These are phyloP conservation scores for Troides helena DNA, from an alignment of 2,888 invertebrate genomes.

Conservation along the genomic window DNA sequence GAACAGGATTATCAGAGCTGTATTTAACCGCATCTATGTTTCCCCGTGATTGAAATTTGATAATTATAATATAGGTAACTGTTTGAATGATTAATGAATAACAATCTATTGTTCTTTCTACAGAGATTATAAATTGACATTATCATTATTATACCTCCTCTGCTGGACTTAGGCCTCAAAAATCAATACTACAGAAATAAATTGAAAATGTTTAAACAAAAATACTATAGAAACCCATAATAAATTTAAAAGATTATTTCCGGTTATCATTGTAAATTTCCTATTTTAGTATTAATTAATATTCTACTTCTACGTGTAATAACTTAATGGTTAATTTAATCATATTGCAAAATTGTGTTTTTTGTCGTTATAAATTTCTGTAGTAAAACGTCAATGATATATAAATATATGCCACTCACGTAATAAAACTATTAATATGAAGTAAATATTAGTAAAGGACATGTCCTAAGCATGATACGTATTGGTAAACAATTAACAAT, in stretches of 20 bases:
- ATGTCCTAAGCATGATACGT: not conserved
- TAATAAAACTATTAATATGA: slow-evolving; percentile 5
- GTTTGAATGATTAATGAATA: not conserved
- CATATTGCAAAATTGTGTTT: too few relatives aligned
- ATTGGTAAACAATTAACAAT: slow-evolving; percentile 12
- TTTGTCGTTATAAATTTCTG: too few relatives aligned
- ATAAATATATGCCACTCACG: not conserved
- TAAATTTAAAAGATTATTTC: too few relatives aligned
- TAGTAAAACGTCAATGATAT: too few relatives aligned
- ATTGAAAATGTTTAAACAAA: too few relatives aligned
- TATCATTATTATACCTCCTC: too few relatives aligned
- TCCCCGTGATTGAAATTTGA: not conserved
- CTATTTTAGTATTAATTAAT: too few relatives aligned
- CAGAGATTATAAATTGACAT: not conserved
- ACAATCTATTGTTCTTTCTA: not conserved
- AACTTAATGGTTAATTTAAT: too few relatives aligned
- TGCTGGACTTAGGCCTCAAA: too few relatives aligned
- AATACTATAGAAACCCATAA: too few relatives aligned
- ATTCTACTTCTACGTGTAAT: too few relatives aligned
- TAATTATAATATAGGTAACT: not conserved
- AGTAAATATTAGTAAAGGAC: not conserved
- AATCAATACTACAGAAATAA: not conserved
- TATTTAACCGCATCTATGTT: slow-evolving; percentile 9
- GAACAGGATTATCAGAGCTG: slow-evolving; percentile 35
- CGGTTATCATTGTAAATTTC: too few relatives aligned